Base-by-base conservation (phyloP, 1,140 invertebrate species). In the Bacillus rossius region DNA sequence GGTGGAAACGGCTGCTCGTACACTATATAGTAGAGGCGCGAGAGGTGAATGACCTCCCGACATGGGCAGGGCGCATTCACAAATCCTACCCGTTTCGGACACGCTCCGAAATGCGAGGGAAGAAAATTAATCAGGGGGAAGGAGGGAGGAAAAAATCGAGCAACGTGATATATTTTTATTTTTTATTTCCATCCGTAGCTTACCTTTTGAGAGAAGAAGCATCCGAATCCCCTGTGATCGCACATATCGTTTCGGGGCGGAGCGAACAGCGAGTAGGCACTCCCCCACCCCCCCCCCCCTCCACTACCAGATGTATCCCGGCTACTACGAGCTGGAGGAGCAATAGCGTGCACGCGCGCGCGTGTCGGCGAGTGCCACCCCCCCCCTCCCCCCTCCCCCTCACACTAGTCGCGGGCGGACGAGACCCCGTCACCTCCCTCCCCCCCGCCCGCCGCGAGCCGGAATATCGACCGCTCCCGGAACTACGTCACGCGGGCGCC, bases 201-300 rank as follows among this genome's bases (percentile, higher is more conserved):
- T 50, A 50, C 48, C 48, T 50, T 50, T 50, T 50, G 26, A 5
- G 48, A 50, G 34, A 50, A 50, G 48, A 50, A 50, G 23, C 48
- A 50, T 17, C 48, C 48, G 14, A 34, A 10, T 25, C 48, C 48
- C 13, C 48, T 26, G n/a, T 34, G 48, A 8, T 50, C 48, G 8
- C 48, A 50, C 48, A 50, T 50, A 29, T 34, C 10, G 29, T 34
- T 34, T 34, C 29, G 29, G 29, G 29, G 4, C 10, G 29, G 4
- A 34, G 10, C 29, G 29, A 34, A 10, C 29, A 10, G 10, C 4
- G 29, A 10, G 29, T 7, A 34, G 29, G 29, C 29, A 34, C 48
- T 50, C 48, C 26, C 25, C 19, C 48, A 19, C n/a, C 48, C 26
- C 20, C 20, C 16, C 17, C 20, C 19, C n/a, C 22, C 48, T 25